Base-by-base conservation (phyloP, 2,888 invertebrate species). In the Pseudococcus longispinus region DNA sequence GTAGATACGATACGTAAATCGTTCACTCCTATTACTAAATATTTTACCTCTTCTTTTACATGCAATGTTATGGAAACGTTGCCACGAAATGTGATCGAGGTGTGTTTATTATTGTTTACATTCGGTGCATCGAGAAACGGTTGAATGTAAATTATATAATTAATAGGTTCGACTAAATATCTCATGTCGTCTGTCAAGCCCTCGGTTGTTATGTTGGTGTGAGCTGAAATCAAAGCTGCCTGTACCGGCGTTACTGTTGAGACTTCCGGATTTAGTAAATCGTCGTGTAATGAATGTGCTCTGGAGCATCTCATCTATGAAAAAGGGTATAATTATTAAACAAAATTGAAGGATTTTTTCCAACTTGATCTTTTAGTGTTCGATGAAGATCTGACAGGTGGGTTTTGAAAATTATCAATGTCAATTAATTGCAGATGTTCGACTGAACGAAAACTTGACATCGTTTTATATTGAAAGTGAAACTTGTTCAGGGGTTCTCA, bases 1-100 rank as follows among this genome's bases (percentile, higher is more conserved):
- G 84, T 80, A 5, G 77, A 80, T 8, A 80, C 42, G 42, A 80
- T 80, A 20, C 77, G 32, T 29, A 84, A 60, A 37, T 84, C 84
- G 55, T 51, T 84, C 0, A 51, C 55, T 32, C 84, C 84, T 2
- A 84, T 26, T 6, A 84, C 32, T 26, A 84, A 20, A 84, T 84
- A 84, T 55, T 84, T 60, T 32, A 84, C 26, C 20, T 51, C 60
- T 32, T 84, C 84, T 55, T 32, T 84, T 0, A 37, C 51, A n/a
- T 84, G 55, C n/a, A 84, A 60, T 1, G n/a, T 20, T 60, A 84
- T 60, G 1, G 60, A 51, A 4, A 60, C 60, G n/a, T 84, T 60
- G 13, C 84, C 84, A 20, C 37, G n/a, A 55, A 84, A 84, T 18
- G 51, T 60, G 26, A 84, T 60, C 20, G 77, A 42, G 32, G 8